These are phyloP conservation scores for Cynocephalus volans DNA, from an alignment of 2,113 vertebrate species.

Conservation along the genomic window DNA sequence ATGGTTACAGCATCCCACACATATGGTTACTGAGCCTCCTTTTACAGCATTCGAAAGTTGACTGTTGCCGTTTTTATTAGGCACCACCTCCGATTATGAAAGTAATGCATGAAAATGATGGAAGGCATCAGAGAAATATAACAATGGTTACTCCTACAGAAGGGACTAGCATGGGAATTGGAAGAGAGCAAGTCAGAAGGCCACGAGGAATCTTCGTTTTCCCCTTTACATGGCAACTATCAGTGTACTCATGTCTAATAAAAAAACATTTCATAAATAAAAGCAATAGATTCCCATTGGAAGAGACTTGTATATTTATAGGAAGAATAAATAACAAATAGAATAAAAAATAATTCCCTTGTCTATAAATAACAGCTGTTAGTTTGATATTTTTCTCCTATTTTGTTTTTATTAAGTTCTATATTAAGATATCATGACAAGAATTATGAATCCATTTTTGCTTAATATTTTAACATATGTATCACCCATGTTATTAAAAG, in stretches of 20 bases:
- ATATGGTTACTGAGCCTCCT: not conserved
- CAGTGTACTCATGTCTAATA: not conserved
- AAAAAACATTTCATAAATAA: not conserved
- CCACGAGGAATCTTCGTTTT: not conserved
- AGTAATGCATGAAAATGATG: not conserved
- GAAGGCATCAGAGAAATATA: not conserved
- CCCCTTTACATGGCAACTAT: too few species aligned
- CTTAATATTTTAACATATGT: not conserved
- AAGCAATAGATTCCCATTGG: not conserved
- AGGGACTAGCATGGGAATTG: not conserved
- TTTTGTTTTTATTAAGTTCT: constrained; percentile 16
- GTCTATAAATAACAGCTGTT: not conserved
- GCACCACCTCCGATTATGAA: not conserved
- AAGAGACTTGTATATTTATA: not conserved
- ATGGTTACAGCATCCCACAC: not conserved
- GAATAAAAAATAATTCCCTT: constrained; percentile 49
- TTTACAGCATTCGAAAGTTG: not conserved
- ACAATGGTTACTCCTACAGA: not conserved
- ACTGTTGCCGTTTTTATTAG: not conserved
- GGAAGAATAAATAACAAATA: constrained; percentile 33
- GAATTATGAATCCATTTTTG: not conserved
- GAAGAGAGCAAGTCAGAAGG: not conserved
- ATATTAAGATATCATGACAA: not conserved
- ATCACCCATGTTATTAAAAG: not conserved
- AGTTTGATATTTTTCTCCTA: constrained; percentile 45